These are phyloP conservation scores for Rhingia campestris DNA, from an alignment of 2,888 invertebrate genomes.

Conservation along the genomic window DNA sequence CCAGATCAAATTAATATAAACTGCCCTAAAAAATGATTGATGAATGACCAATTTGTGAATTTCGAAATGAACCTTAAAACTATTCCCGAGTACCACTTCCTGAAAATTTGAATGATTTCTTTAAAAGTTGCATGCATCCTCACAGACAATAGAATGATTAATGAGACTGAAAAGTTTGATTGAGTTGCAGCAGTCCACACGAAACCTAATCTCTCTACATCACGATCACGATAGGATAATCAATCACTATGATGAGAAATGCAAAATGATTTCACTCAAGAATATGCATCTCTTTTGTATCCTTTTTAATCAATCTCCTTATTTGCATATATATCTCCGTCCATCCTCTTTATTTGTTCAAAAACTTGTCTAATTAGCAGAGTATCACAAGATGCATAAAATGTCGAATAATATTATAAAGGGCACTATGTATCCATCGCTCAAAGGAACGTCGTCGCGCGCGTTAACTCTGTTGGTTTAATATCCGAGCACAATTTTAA, in stretches of 20 bases:
- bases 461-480: slow-evolving; percentile 53
- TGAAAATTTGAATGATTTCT: slow-evolving; percentile 53
- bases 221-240: slow-evolving; percentile 39
- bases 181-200: slow-evolving; percentile 60
- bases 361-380: slow-evolving; percentile 30
- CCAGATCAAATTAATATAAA: neutral
- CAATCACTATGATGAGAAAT: slow-evolving; percentile 51
- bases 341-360: slow-evolving; percentile 8
- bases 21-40: slow-evolving; percentile 36
- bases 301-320: slow-evolving; percentile 50
- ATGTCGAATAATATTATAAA: neutral
- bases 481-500: slow-evolving; percentile 66
- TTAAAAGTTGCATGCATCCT: slow-evolving; percentile 20
- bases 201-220: slow-evolving; percentile 27
- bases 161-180: slow-evolving; percentile 58
- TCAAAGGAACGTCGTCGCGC: neutral
- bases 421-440: slow-evolving; percentile 4
- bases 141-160: slow-evolving; percentile 51
- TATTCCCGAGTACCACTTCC: slow-evolving; percentile 12
- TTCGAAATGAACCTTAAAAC: slow-evolving; percentile 29
- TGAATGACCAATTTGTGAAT: slow-evolving; percentile 42
- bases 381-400: slow-evolving; percentile 50
- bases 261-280: slow-evolving; percentile 13
- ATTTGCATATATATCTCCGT: slow-evolving; percentile 14
- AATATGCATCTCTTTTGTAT: slow-evolving; percentile 11